Evolutionary conservation across 2,113 vertebrate species (phyloP).

Genomic region (Gymnorhina tibicen): DNA sequence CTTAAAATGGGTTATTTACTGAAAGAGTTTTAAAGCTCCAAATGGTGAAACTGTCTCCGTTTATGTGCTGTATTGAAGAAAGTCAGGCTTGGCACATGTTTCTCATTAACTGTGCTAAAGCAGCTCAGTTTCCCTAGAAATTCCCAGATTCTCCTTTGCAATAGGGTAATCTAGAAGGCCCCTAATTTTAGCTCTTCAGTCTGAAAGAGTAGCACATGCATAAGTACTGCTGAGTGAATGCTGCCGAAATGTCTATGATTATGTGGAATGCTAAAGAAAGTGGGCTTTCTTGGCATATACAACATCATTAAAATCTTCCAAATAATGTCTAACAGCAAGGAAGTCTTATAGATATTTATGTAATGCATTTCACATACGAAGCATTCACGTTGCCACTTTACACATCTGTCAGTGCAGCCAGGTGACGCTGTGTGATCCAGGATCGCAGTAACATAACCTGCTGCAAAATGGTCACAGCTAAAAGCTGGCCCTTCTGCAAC

Average conservation of each 20-base stretch:
- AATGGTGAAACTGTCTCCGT: neutral
- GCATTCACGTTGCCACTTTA: neutral
- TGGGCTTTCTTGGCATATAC: neutral
- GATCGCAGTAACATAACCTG: neutral
- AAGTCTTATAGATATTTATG: neutral
- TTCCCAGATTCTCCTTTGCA: conserved; percentile 15
- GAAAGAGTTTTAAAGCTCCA: neutral
- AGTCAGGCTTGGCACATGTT: conserved; percentile 45
- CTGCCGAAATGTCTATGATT: conserved; percentile 17
- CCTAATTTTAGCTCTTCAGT: conserved; percentile 37
- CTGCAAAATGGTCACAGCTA: neutral
- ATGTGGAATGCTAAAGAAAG: neutral
- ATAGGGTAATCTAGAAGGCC: conserved; percentile 17
- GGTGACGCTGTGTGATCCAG: neutral
- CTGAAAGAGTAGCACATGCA: conserved; percentile 16
- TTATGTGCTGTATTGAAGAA: neutral
- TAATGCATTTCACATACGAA: neutral
- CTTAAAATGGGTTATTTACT: neutral
- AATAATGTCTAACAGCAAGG: neutral
- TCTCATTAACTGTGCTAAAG: conserved; percentile 43
- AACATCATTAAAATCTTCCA: neutral
- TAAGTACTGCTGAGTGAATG: conserved; percentile 19
- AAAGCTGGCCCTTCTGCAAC: neutral
- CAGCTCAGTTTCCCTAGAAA: conserved; percentile 30
- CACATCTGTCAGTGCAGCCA: neutral